These are phyloP conservation scores for Melospiza melodia DNA, from an alignment of 2,113 vertebrate species.

Conservation along the genomic window DNA sequence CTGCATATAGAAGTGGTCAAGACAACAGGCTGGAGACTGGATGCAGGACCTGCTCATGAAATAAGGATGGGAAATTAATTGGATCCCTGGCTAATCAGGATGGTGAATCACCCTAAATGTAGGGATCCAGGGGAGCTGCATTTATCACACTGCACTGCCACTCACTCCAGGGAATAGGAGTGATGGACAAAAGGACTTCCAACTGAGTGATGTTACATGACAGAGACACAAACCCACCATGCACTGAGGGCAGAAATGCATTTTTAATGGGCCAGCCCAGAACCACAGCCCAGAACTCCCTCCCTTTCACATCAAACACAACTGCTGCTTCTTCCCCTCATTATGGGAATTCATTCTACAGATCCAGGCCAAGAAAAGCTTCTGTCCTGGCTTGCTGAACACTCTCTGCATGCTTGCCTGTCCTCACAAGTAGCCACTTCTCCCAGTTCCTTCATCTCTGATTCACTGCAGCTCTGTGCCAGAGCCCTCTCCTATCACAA, in stretches of 20 bases:
- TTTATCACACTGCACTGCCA: neutral
- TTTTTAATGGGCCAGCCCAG: neutral
- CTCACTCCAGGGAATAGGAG: neutral
- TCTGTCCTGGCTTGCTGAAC: neutral
- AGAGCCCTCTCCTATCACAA: neutral
- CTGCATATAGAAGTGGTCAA: neutral
- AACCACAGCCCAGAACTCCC: neutral
- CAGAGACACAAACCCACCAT: neutral
- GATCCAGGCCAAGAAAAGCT: neutral
- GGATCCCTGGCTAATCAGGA: neutral
- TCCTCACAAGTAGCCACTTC: neutral
- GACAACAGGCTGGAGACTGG: neutral
- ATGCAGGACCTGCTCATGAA: neutral
- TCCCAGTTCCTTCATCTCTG: neutral
- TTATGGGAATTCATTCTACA: neutral
- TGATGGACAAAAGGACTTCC: neutral
- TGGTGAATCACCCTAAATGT: neutral
- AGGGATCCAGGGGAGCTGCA: neutral
- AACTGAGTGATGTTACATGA: neutral
- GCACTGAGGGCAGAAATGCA: neutral
- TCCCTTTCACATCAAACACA: neutral
- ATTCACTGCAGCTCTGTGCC: neutral
- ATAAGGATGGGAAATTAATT: neutral
- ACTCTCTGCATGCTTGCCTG: neutral
- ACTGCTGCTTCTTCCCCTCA: neutral